Base-by-base conservation (phyloP, 2,797 vertebrate species). In the Salarias fasciatus region DNA sequence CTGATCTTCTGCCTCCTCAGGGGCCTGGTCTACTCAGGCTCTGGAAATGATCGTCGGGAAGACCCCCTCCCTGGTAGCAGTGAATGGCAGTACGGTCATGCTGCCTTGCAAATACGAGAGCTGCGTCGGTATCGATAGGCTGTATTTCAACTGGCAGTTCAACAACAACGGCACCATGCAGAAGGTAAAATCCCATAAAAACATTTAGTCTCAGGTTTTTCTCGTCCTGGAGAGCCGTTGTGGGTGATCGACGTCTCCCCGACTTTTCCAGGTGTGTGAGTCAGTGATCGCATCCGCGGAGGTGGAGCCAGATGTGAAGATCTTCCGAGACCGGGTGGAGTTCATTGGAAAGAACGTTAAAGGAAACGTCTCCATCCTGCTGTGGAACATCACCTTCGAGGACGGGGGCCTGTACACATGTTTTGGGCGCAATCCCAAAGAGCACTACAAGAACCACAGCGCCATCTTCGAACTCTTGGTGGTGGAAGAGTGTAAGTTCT, bases 11-110 rank as follows among this genome's bases (percentile, higher is more conserved):
- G 70, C 62, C 55, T 50, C 62, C 57, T 50, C 87, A 98, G 96
- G 91, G 45, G 37, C 92, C 64, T 89, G 93, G 51, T 15, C 90
- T 59, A 41, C 90, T 0, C 90, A 92, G 30, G 63, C 93, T 9
- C 75, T 99, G 72, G 97, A 99, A 79, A 97, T 98, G 82, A 88
- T 77, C 0, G 94, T 95, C 28, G 96, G 96, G 38, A 99, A 99
- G 84, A 75, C 95, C 47, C 88, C 92, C n/a, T 92, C 89, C 14
- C 80, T 98, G 57, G 91, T 87, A 36, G 95, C 95, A 0, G 90
- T 96, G 69, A 99, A 99, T 0, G 95, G 95, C 77, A 94, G 96
- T n/a, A 87, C 95, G 0, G 91, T 98, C 38, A 77, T 94, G 65
- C 81, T 99, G 73, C 95, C 95, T 44, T 99, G 97, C 77, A 66